phyloP scores from a whole-genome alignment of 1,140 invertebrate genomes.

The Sipha flava region DNA sequence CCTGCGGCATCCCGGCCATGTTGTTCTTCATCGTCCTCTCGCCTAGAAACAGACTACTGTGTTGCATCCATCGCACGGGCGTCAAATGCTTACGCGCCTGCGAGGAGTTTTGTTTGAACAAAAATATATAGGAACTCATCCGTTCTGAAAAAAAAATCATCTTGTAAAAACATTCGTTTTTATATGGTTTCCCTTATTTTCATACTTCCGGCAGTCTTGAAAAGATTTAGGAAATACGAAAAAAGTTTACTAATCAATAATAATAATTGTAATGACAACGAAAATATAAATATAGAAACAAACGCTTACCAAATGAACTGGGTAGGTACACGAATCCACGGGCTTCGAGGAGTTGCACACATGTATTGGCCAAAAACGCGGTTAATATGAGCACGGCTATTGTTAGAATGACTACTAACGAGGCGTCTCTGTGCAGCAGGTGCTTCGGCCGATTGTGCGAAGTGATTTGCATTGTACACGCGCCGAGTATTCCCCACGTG shows the following conservation, averaged over 20 bases:
- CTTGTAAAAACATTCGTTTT: too few species aligned
- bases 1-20: conserved; percentile 45
- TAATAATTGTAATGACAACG: too few species aligned
- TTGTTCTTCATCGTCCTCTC: conserved; percentile 53
- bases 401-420: conserved; percentile 68
- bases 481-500: conserved; percentile 80
- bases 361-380: conserved; percentile 71
- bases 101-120: conserved; percentile 49
- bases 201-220: too few species aligned
- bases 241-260: too few species aligned
- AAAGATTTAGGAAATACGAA: too few species aligned
- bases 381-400: conserved; percentile 62
- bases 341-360: conserved; percentile 62
- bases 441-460: conserved; percentile 64
- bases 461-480: conserved; percentile 65
- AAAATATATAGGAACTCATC: conserved; percentile 61
- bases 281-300: neutral
- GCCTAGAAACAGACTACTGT: conserved; percentile 62
- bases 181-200: too few species aligned
- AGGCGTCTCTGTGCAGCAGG: conserved; percentile 66
- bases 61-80: conserved; percentile 57
- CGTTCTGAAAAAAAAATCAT: conserved; percentile 61
- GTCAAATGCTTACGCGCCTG: conserved; percentile 46
- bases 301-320: conserved; percentile 70
- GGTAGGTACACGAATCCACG: conserved; percentile 65